A percentile compares a stretch with the other conserved stretches of the same genome.
phyloP scores from a whole-genome alignment of 2,888 invertebrate genomes.

The Ophioninae sp. region DNA sequence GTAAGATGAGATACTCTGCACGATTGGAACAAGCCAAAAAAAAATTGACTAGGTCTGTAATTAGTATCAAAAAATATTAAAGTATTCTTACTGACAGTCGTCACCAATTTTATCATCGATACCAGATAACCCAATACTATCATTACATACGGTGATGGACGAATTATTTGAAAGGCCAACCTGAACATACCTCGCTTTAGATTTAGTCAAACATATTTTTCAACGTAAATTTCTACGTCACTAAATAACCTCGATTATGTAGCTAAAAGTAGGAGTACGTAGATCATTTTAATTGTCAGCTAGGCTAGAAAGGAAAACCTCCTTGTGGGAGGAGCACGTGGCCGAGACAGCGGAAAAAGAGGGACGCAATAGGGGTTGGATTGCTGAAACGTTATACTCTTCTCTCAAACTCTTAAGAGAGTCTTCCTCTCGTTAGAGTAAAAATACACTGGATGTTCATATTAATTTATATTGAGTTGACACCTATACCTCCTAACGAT shows the following conservation, averaged over 20 bases:
- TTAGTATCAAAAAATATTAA: too few relatives aligned
- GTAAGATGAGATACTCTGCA: too few relatives aligned
- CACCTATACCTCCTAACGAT: neutral
- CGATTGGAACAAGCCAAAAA: too few relatives aligned
- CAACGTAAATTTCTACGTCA: conserved; percentile 8
- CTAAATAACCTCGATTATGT: conserved; percentile 1
- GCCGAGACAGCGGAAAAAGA: conserved; percentile 7
- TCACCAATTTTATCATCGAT: too few relatives aligned
- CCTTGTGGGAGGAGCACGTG: conserved; percentile 32
- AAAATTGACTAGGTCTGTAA: too few relatives aligned
- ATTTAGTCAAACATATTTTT: neutral
- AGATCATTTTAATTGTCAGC: conserved; percentile 50
- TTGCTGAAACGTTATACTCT: conserved; percentile 21
- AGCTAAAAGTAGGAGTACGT: conserved; percentile 16
- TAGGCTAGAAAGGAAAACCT: conserved; percentile 3
- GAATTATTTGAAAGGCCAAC: neutral
- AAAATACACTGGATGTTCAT: neutral
- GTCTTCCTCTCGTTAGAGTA: conserved; percentile 9
- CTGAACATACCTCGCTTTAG: neutral
- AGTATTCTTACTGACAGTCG: too few relatives aligned
- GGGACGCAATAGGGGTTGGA: neutral
- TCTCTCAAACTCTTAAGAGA: conserved; percentile 21
- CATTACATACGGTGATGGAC: neutral
- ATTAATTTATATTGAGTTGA: neutral
- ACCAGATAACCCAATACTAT: neutral